Base-by-base conservation (phyloP, 2,113 vertebrate genomes). In the Callipepla californica region DNA sequence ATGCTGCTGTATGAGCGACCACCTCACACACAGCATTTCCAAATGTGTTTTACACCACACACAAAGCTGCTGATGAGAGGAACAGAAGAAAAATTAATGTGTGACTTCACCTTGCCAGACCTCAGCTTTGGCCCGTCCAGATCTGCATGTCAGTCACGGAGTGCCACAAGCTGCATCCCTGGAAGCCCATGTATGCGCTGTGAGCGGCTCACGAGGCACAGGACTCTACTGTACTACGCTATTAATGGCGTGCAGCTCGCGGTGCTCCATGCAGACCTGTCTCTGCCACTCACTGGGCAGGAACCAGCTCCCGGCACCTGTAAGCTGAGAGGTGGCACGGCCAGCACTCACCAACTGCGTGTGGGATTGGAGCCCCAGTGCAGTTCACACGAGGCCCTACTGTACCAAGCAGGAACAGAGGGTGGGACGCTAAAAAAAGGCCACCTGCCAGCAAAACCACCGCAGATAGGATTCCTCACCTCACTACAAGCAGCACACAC, bases 231-330 rank as follows among this genome's bases (percentile, higher is more conserved):
- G 93, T 94, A 95, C 95, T 57, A 40, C 2, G 83, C 92, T 96
- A 95, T 96, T 88, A 80, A 94, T 90, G 92, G 73, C 90, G 0
- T 7, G 19, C 82, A 57, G 89, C 42, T 80, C 23, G 36, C 23
- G 58, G 66, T 78, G 17, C 69, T n/a, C 2, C 7, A 57, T 11
- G 74, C 92, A 86, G 95, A 90, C 76, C 88, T 92, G 91, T 51
- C 91, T 87, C 75, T 96, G 92, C 92, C 95, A 80, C 81, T 88
- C 82, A 92, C 77, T 85, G 61, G 70, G 59, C 89, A 88, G 59
- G 32, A 67, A 55, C 22, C 2, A 5, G 72, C 51, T 70, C 65
- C 42, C 9, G 59, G 61, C 87, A 84, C 80, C 86, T 68, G 80
- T n/a, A 55, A 11, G 55, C 44, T 1, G 3, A 51, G 3, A 2